Conservation (phyloP, 35 echinoderm and acorn worm genomes). For the Apostichopus californicus region DNA sequence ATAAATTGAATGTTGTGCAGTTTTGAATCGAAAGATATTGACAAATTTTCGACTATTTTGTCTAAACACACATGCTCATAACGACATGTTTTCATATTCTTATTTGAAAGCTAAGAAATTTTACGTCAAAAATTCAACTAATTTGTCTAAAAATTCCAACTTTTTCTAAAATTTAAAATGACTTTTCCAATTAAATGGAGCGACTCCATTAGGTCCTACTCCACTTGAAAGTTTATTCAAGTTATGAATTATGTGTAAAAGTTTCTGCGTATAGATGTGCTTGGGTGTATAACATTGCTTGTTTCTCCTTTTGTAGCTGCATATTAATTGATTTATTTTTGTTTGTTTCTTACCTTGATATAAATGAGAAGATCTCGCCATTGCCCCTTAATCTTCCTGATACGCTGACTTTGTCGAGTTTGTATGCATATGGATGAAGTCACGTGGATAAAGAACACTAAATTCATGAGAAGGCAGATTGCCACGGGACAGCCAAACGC, state of each 20-base stretch:
- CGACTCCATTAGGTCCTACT: no score
- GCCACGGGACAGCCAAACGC: slow-evolving; percentile 43
- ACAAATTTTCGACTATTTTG: no score
- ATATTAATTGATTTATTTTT: background rate
- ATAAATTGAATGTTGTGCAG: no score
- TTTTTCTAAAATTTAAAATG: no score
- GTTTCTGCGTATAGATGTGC: background rate
- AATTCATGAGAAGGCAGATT: background rate
- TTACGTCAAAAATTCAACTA: no score
- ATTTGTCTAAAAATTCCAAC: no score
- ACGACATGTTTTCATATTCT: no score
- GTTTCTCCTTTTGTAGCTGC: background rate
- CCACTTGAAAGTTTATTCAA: no score
- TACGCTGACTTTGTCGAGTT: background rate
- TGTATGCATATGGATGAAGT: background rate
- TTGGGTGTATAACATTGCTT: background rate
- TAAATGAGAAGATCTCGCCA: slow-evolving; percentile 2
- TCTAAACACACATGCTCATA: no score
- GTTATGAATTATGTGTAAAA: background rate
- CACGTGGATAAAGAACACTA: slow-evolving; percentile 40
- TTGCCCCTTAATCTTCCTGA: background rate
- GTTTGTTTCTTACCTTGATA: slow-evolving; percentile 18
- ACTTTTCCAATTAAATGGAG: no score
- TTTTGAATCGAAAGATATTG: no score
- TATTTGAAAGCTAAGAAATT: no score